phyloP scores from a whole-genome alignment of 2,113 vertebrate species.

The Strigops habroptila region DNA sequence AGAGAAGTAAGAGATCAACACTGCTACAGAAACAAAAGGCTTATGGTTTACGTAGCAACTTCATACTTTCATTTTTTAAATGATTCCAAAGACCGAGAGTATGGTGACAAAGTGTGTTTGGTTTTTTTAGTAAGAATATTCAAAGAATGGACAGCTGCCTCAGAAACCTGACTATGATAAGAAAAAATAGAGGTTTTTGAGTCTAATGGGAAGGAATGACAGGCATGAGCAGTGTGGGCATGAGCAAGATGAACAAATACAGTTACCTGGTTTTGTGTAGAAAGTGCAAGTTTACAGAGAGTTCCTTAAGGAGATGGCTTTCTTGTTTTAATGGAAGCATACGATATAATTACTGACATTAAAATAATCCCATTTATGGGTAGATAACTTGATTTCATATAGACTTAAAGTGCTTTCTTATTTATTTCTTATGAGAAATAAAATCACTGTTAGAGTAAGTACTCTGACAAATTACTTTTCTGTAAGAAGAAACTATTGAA shows the following conservation, averaged over 20 bases:
- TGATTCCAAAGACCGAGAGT: neutral
- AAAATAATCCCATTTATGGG: neutral
- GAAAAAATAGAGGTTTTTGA: neutral
- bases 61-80: neutral
- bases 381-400: neutral
- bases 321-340: neutral
- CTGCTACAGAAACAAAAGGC: neutral
- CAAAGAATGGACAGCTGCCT: neutral
- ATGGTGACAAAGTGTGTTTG: neutral
- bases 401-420: neutral
- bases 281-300: neutral
- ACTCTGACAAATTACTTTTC: neutral
- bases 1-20: neutral
- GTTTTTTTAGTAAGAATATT: neutral
- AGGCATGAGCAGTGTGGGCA: neutral
- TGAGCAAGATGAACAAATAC: neutral
- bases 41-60: neutral
- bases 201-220: neutral
- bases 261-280: neutral
- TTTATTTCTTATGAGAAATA: neutral
- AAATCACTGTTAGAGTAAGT: neutral
- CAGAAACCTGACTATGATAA: neutral
- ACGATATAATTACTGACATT: neutral
- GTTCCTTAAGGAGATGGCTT: neutral
- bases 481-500: neutral